Evolutionary conservation across 2,888 invertebrate species (phyloP).

Genomic region (Campaea margaritaria): DNA sequence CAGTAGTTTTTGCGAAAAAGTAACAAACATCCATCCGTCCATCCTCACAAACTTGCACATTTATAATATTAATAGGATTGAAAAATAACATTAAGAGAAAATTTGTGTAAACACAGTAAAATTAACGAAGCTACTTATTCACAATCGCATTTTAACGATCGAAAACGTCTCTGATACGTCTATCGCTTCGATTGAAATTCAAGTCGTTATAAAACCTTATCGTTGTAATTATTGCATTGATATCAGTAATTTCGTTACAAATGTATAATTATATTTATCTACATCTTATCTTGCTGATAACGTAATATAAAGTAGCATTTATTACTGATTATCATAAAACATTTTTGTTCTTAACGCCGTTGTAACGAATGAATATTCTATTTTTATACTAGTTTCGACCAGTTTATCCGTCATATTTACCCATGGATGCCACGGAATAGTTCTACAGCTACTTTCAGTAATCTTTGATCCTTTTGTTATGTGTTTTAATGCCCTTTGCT

Average conservation of each 20-base stretch:
- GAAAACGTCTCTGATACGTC: neutral
- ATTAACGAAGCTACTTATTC: neutral
- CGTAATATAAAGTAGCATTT: conserved; percentile 13
- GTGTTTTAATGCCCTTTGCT: conserved; percentile 12
- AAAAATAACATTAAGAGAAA: no score
- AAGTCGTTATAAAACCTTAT: conserved; percentile 15
- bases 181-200: neutral
- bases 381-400: neutral
- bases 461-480: neutral
- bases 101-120: neutral
- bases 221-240: conserved; percentile 14
- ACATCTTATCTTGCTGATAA: conserved; percentile 21
- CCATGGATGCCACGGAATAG: neutral
- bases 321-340: conserved; percentile 10
- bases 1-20: no score
- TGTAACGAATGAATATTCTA: conserved; percentile 10
- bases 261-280: conserved; percentile 16
- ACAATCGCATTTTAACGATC: conserved; percentile 3
- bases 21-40: no score
- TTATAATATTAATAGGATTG: no score
- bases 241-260: conserved; percentile 20
- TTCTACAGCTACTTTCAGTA: neutral
- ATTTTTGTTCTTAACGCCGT: conserved; percentile 12
- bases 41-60: no score
- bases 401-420: neutral